Conservation (phyloP, 2,888 invertebrate species). For the Scaptomyza polygonia region DNA sequence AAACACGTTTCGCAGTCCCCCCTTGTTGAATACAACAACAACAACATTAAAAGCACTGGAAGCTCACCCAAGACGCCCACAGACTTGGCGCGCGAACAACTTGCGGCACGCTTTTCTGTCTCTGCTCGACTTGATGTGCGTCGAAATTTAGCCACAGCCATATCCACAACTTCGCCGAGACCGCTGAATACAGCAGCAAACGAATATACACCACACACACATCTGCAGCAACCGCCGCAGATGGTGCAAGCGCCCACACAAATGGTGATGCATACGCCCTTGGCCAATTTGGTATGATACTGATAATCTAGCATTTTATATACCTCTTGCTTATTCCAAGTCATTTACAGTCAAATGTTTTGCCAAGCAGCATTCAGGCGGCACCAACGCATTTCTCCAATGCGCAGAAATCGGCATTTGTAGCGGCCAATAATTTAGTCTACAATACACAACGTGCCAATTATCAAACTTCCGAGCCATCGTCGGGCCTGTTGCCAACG, state of each 20-base stretch:
- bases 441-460: constrained; percentile 62
- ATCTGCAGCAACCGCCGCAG: constrained; percentile 20
- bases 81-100: constrained; percentile 69
- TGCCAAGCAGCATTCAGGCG: constrained; percentile 34
- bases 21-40: constrained; percentile 56
- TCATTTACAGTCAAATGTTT: constrained; percentile 59
- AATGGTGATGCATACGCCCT: constrained; percentile 35
- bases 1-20: constrained; percentile 59
- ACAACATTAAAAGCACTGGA: constrained; percentile 47
- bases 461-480: constrained; percentile 48
- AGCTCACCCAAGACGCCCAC: constrained; percentile 54
- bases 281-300: constrained; percentile 60
- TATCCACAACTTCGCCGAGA: constrained; percentile 25
- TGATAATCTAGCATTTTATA: not conserved
- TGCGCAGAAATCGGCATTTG: constrained; percentile 41
- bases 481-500: constrained; percentile 26
- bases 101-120: constrained; percentile 70
- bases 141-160: constrained; percentile 49
- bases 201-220: constrained; percentile 52
- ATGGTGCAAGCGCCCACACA: constrained; percentile 22
- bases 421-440: constrained; percentile 16
- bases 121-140: constrained; percentile 74
- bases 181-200: constrained; percentile 31
- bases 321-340: not conserved
- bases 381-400: constrained; percentile 23